phyloP scores from a whole-genome alignment of 2,113 vertebrate genomes.

The Nothobranchius furzeri region DNA sequence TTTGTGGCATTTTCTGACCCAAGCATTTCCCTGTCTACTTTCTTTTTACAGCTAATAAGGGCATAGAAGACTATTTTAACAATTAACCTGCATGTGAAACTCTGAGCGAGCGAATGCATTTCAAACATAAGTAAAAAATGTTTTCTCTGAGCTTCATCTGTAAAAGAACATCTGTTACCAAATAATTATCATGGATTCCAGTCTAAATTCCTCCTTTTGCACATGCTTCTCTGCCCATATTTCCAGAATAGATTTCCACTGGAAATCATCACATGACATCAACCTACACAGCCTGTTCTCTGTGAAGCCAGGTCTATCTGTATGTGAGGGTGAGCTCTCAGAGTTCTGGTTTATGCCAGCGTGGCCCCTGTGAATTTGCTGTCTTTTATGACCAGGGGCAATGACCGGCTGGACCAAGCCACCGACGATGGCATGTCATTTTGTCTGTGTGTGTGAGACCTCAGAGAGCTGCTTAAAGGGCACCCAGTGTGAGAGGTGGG shows the following conservation, averaged over 20 bases:
- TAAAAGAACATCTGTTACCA: neutral
- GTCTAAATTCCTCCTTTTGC: slow-evolving; percentile 70
- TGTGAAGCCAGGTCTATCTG: slow-evolving; percentile 51
- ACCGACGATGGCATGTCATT: slow-evolving; percentile 47
- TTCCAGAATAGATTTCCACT: slow-evolving; percentile 68
- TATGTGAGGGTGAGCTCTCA: slow-evolving; percentile 47
- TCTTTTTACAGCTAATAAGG: no score
- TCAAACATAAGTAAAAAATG: no score
- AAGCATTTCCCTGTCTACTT: no score
- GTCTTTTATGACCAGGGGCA: slow-evolving; percentile 61
- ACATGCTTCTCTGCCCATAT: slow-evolving; percentile 34
- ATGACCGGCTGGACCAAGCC: slow-evolving; percentile 35
- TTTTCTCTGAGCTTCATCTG: no score
- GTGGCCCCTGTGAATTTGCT: slow-evolving; percentile 30
- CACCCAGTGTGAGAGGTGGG: slow-evolving; percentile 42
- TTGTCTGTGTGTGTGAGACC: slow-evolving; percentile 59
- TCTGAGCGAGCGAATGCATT: no score
- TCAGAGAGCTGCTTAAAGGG: slow-evolving; percentile 55
- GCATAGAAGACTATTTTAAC: no score
- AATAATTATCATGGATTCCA: slow-evolving; percentile 55
- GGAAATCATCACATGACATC: slow-evolving; percentile 51
- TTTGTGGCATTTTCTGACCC: no score
- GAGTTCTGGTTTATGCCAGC: slow-evolving; percentile 46
- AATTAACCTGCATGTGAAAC: no score
- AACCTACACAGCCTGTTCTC: slow-evolving; percentile 37